These are phyloP conservation scores for Hoplodrina ambigua DNA, from an alignment of 2,888 invertebrate species.

Conservation along the genomic window DNA sequence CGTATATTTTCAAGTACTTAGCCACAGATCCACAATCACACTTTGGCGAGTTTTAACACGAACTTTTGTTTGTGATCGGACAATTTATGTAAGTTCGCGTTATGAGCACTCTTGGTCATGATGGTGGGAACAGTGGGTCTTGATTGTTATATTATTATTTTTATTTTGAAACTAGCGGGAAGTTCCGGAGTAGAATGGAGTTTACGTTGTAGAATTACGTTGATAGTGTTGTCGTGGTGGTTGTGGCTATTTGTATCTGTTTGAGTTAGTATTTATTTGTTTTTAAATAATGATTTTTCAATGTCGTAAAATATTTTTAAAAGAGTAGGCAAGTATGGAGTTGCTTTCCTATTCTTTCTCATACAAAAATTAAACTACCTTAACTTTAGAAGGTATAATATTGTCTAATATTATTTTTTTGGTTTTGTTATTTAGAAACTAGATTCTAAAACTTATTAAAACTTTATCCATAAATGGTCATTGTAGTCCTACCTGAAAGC, in stretches of 20 bases:
- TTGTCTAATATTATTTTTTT: too few species aligned
- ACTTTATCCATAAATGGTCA: too few species aligned
- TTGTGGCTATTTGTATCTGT: not conserved
- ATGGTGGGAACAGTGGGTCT: constrained; percentile 41
- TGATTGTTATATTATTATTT: constrained; percentile 42
- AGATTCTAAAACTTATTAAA: too few species aligned
- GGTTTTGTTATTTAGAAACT: too few species aligned
- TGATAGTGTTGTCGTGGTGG: not conserved
- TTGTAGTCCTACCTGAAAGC: too few species aligned
- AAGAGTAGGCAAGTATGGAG: too few species aligned
- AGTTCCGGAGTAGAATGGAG: not conserved
- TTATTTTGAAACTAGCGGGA: constrained; percentile 13
- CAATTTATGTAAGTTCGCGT: constrained; percentile 76
- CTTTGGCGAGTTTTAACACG: constrained; percentile 75
- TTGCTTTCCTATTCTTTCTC: too few species aligned
- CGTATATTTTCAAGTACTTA: constrained; percentile 66
- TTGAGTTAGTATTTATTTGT: not conserved
- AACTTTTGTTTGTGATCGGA: constrained; percentile 78
- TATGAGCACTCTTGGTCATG: constrained; percentile 52
- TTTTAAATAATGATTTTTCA: too few species aligned
- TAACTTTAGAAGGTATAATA: too few species aligned
- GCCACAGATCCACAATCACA: constrained; percentile 76
- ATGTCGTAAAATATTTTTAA: too few species aligned
- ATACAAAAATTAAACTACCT: too few species aligned
- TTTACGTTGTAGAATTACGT: not conserved